Conservation (phyloP, 2,888 invertebrate species). For the Aspidapion aeneum region DNA sequence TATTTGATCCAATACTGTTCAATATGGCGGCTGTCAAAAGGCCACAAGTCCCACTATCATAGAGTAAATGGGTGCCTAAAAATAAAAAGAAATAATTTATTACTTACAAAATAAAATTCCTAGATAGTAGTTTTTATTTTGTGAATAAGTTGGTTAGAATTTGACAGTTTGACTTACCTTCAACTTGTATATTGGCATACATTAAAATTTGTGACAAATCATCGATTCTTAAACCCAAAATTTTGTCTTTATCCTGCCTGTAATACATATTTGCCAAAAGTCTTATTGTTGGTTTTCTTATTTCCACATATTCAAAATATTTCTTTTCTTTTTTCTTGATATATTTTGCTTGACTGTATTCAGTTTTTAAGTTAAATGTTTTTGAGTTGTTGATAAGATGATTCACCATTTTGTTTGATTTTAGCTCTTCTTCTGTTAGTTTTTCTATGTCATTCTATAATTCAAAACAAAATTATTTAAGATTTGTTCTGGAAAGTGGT, state of each 20-base stretch:
- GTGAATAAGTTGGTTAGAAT: neutral
- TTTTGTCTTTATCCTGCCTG: slow-evolving; percentile 70
- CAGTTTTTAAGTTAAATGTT: slow-evolving; percentile 87
- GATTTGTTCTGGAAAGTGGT: too few species aligned
- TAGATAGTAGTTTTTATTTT: slow-evolving; percentile 6
- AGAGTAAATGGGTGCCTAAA: slow-evolving; percentile 63
- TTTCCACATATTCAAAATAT: slow-evolving; percentile 79
- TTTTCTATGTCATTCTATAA: slow-evolving; percentile 82
- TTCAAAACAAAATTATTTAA: too few species aligned
- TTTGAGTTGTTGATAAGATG: slow-evolving; percentile 87
- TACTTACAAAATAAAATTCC: neutral
- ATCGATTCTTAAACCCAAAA: slow-evolving; percentile 78
- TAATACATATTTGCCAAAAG: slow-evolving; percentile 84
- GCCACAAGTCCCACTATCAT: slow-evolving; percentile 87
- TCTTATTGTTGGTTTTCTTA: slow-evolving; percentile 77
- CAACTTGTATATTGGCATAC: slow-evolving; percentile 74
- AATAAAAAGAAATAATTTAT: slow-evolving; percentile 14
- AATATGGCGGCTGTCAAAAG: slow-evolving; percentile 79
- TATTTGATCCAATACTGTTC: slow-evolving; percentile 67
- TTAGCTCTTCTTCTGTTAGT: slow-evolving; percentile 70
- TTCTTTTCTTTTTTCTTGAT: slow-evolving; percentile 93
- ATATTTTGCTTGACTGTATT: slow-evolving; percentile 92
- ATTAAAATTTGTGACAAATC: slow-evolving; percentile 85
- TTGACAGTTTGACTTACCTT: slow-evolving; percentile 39
- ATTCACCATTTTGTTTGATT: slow-evolving; percentile 80